These are phyloP conservation scores for Siphamia tubifer DNA, from an alignment of 2,113 vertebrate genomes.

Conservation along the genomic window DNA sequence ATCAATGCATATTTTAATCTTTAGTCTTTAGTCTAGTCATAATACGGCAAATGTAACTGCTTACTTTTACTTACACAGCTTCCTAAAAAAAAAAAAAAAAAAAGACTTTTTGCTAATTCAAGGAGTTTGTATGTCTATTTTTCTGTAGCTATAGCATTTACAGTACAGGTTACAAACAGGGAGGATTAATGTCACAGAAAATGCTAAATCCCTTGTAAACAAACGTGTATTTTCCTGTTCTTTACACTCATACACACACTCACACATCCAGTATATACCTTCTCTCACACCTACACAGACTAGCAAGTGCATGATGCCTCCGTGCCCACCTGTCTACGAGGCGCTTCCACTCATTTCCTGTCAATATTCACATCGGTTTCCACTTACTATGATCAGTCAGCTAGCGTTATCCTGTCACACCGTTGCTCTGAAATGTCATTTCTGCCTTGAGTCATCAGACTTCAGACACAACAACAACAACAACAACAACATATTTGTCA, in stretches of 20 bases:
- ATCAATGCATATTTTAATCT: too few species aligned
- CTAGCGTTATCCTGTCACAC: constrained; percentile 26
- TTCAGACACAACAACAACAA: not conserved
- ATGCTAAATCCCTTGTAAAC: constrained; percentile 34
- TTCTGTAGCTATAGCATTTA: constrained; percentile 13
- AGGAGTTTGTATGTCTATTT: not conserved
- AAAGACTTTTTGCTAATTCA: not conserved
- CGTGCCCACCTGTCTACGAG: constrained; percentile 3
- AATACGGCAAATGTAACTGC: not conserved
- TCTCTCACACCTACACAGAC: not conserved
- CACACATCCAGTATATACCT: not conserved
- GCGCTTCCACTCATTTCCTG: constrained; percentile 47
- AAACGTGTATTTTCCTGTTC: not conserved
- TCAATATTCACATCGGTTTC: constrained; percentile 45
- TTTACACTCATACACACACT: constrained; percentile 7
- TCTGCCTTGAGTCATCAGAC: constrained; percentile 26
- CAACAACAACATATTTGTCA: constrained; percentile 4
- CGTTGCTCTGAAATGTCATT: constrained; percentile 39
- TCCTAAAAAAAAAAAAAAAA: too few species aligned
- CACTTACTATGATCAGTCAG: constrained; percentile 27
- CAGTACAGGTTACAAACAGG: constrained; percentile 4
- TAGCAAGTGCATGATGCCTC: not conserved
- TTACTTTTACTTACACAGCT: not conserved
- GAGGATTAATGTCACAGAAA: constrained; percentile 42
- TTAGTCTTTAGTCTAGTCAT: too few species aligned